Evolutionary conservation across 2,797 vertebrate species (phyloP).

Genomic region (Galago senegalensis): DNA sequence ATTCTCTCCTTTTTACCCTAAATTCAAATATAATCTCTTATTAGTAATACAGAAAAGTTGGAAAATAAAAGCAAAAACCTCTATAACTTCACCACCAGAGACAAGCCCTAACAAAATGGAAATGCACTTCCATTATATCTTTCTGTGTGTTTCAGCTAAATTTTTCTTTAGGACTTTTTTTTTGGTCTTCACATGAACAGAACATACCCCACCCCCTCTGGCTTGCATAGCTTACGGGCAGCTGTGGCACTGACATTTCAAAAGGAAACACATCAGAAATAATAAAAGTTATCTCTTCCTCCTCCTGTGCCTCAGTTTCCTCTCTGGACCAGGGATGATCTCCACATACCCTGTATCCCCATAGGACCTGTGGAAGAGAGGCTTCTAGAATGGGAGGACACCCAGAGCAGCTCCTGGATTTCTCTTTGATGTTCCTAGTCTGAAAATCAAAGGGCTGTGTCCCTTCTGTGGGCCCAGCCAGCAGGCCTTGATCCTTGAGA

Average conservation of each 20-base stretch:
- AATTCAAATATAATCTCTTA: background rate
- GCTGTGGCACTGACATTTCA: background rate
- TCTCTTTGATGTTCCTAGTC: background rate
- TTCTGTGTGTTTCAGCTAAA: background rate
- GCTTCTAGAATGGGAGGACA: background rate
- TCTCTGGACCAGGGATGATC: background rate
- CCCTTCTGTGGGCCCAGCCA: background rate
- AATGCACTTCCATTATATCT: background rate
- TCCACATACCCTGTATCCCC: background rate
- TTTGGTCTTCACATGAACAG: background rate
- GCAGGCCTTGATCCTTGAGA: background rate
- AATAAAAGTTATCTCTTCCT: background rate
- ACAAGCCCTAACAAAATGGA: no score
- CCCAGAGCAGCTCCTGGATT: background rate
- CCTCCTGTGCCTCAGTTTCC: background rate
- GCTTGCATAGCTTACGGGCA: background rate
- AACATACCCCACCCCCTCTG: no score
- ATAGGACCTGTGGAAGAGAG: background rate
- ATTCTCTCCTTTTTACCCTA: background rate
- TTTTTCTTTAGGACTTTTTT: no score
- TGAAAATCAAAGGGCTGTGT: background rate
- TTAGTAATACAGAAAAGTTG: background rate
- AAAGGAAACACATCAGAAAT: background rate
- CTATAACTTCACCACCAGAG: background rate
- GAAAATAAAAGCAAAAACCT: background rate